These are phyloP conservation scores for Drosophila macrospina DNA, from an alignment of 2,888 invertebrate genomes.

Conservation along the genomic window DNA sequence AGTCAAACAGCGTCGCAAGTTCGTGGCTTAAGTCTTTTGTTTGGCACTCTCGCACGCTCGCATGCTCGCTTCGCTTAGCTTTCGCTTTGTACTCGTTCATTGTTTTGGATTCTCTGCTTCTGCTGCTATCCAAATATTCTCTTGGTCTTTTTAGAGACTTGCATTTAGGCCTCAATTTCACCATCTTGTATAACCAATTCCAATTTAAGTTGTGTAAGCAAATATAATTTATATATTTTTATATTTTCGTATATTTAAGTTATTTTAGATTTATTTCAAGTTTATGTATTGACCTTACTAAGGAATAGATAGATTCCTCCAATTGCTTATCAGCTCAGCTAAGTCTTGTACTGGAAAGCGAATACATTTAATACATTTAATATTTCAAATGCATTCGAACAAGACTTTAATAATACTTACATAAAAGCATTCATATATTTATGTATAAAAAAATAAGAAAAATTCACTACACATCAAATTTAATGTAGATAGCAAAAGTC, in stretches of 20 bases:
- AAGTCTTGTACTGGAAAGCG: too few relatives aligned
- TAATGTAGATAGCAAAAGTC: too few relatives aligned
- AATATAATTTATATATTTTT: constrained; percentile 5
- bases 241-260: background rate
- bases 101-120: constrained; percentile 29
- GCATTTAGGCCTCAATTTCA: constrained; percentile 45
- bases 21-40: constrained; percentile 77
- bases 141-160: constrained; percentile 30
- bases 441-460: too few relatives aligned
- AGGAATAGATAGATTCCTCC: background rate
- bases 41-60: constrained; percentile 62
- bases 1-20: constrained; percentile 47
- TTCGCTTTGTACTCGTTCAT: constrained; percentile 64
- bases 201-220: constrained; percentile 44
- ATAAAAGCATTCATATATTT: too few relatives aligned
- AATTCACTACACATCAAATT: too few relatives aligned
- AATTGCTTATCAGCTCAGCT: too few relatives aligned
- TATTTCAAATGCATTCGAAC: too few relatives aligned
- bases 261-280: too few relatives aligned
- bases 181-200: constrained; percentile 53
- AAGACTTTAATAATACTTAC: too few relatives aligned
- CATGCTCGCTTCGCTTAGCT: constrained; percentile 65
- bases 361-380: too few relatives aligned
- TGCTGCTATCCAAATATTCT: constrained; percentile 47
- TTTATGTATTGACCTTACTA: too few relatives aligned